Evolutionary conservation across 2,797 vertebrate genomes (phyloP).

Genomic region (Cyclura pinguis): DNA sequence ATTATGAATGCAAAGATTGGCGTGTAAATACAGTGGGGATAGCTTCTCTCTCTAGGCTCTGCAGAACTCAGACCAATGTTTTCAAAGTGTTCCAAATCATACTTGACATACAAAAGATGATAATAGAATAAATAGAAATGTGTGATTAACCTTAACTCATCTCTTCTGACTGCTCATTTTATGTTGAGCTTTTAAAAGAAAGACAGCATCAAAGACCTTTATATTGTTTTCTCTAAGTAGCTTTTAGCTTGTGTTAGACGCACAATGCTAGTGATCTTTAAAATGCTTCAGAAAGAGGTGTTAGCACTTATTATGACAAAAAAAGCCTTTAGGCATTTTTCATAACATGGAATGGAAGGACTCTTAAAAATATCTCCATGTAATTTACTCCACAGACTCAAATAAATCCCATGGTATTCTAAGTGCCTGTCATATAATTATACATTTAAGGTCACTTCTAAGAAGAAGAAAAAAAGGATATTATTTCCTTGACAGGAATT

Average conservation of each 20-base stretch:
- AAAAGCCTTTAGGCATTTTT: constrained; percentile 68
- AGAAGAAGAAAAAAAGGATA: constrained; percentile 40
- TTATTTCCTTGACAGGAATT: constrained; percentile 59
- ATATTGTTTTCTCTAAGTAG: constrained; percentile 47
- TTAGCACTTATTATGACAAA: constrained; percentile 55
- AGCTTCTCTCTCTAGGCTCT: neutral
- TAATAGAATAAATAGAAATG: constrained; percentile 29
- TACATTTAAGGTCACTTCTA: constrained; percentile 51
- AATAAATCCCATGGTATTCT: constrained; percentile 39
- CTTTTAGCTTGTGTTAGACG: constrained; percentile 49
- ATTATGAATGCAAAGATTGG: neutral
- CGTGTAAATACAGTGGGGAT: neutral
- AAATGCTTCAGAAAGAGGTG: constrained; percentile 54
- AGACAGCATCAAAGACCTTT: constrained; percentile 36
- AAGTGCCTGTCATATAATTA: constrained; percentile 59
- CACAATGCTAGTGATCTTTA: constrained; percentile 31
- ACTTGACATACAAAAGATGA: neutral
- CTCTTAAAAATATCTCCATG: constrained; percentile 53
- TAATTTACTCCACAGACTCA: constrained; percentile 56
- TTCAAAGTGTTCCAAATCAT: neutral
- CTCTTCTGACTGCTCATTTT: constrained; percentile 27
- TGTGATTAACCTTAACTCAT: constrained; percentile 25
- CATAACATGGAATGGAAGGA: constrained; percentile 49
- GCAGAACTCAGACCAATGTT: neutral
- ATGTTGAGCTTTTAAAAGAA: constrained; percentile 38